phyloP scores from a whole-genome alignment of 2,888 invertebrate species.

The Alentia gelatinosa region DNA sequence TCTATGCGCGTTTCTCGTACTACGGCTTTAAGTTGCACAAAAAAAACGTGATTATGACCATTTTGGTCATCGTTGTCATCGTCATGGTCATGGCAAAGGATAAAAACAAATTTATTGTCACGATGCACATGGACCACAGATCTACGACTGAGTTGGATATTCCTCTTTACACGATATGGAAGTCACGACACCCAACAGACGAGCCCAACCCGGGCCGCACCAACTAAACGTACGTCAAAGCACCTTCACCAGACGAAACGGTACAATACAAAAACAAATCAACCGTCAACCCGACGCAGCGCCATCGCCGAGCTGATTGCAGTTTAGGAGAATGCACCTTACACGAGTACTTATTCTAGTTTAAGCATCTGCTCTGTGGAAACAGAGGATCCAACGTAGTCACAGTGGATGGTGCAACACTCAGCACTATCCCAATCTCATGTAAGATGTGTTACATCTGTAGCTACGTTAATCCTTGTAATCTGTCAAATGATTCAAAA shows the following conservation, averaged over 20 bases:
- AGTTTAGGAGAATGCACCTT: not conserved
- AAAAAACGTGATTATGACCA: too few species aligned
- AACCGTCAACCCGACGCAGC: not conserved
- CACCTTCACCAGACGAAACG: conserved; percentile 30
- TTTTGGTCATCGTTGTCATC: not conserved
- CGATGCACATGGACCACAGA: conserved; percentile 16
- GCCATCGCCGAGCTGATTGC: too few species aligned
- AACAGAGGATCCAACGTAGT: not conserved
- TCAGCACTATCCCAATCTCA: not conserved
- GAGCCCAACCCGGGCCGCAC: not conserved
- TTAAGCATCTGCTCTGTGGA: not conserved
- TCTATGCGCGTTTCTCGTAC: not conserved
- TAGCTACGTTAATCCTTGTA: not conserved
- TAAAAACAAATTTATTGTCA: not conserved
- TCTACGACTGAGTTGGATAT: not conserved
- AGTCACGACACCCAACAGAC: not conserved
- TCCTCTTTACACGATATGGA: not conserved
- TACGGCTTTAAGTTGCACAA: not conserved
- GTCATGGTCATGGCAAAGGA: not conserved
- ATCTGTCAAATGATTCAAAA: not conserved
- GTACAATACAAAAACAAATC: conserved; percentile 22
- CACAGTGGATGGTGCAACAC: not conserved
- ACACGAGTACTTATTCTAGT: not conserved
- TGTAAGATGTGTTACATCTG: not conserved
- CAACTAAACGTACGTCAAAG: conserved; percentile 43